These are phyloP conservation scores for Uria aalge DNA, from an alignment of 2,113 vertebrate genomes.

Conservation along the genomic window DNA sequence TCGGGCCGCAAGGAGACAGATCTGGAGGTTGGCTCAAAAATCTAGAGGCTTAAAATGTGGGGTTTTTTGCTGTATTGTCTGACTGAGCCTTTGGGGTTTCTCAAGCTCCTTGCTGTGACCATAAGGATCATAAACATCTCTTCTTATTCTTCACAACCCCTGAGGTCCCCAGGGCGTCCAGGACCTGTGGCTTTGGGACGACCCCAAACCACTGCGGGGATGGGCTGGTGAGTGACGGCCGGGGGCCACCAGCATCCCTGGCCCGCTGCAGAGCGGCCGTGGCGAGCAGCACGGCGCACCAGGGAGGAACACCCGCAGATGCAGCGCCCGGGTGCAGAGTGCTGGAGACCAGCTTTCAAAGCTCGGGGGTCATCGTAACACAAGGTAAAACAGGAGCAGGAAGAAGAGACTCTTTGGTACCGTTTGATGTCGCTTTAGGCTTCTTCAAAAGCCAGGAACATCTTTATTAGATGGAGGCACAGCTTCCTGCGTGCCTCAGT, in stretches of 20 bases:
- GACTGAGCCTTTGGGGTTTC: not conserved
- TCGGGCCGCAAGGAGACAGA: rapidly evolving
- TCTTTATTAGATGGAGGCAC: not conserved
- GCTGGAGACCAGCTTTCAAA: not conserved
- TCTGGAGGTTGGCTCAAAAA: not conserved
- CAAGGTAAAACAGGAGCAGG: not conserved
- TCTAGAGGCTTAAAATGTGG: not conserved
- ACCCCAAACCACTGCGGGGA: not conserved
- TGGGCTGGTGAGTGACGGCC: rapidly evolving
- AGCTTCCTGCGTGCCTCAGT: too few species aligned
- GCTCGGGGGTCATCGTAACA: rapidly evolving
- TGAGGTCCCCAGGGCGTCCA: not conserved
- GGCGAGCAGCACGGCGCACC: rapidly evolving
- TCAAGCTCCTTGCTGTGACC: not conserved
- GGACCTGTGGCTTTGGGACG: not conserved
- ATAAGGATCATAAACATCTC: not conserved
- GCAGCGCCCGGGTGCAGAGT: not conserved
- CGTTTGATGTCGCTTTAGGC: rapidly evolving
- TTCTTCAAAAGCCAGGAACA: not conserved
- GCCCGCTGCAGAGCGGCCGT: rapidly evolving
- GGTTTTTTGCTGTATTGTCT: rapidly evolving
- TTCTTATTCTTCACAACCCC: not conserved
- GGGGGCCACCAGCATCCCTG: not conserved
- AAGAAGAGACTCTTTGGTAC: not conserved
- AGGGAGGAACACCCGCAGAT: not conserved